Base-by-base conservation (phyloP, 2,888 invertebrate genomes). In the Perizoma flavofasciatum region DNA sequence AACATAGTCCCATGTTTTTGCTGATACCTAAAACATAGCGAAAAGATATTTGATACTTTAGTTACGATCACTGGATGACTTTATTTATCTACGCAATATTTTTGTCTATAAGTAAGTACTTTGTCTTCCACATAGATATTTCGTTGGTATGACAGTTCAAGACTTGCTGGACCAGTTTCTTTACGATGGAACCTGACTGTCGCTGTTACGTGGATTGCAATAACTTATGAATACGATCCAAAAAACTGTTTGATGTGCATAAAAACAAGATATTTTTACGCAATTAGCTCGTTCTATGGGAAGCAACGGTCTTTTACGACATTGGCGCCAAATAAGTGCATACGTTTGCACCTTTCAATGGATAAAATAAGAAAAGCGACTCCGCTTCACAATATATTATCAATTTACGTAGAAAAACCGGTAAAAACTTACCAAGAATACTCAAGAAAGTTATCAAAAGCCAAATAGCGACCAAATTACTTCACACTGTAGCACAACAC, bases 321-420 rank as follows among this genome's bases (percentile, higher is more conserved):
- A 84, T 92, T 92, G 92, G 92, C 92, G 92, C 92, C 89, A 92
- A 92, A 89, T 88, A 91, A 79, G 80, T 89, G 91, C 88, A 87
- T 91, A 91, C 92, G 92, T 91, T 91, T 87, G 81, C 89, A 85
- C 79, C 72, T 62, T 53, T 67, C 60, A 37, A 63, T 66, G 48
- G 22, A 44, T 58, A 63, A 67, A 69, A 54, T 59, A 63, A 59
- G 56, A 51, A 60, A 64, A 69, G 61, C 63, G 67, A 70, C 60
- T 61, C 45, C n/a, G 56, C 53, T 61, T 61, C 55, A 59, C 49
- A 46, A 45, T 35, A 53, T 49, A 58, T 11, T 63, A 49, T 62
- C 44, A 40, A 51, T 35, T 43, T 22, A 43, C 22, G 32, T 7
- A 43, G 44, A 51, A 48, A 48, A 64, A 61, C 54, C 56, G 65